Percentiles rank a stretch among this genome's conserved stretches.
Conservation (phyloP, 2,797 vertebrate genomes). For the Anguilla pacifica region DNA sequence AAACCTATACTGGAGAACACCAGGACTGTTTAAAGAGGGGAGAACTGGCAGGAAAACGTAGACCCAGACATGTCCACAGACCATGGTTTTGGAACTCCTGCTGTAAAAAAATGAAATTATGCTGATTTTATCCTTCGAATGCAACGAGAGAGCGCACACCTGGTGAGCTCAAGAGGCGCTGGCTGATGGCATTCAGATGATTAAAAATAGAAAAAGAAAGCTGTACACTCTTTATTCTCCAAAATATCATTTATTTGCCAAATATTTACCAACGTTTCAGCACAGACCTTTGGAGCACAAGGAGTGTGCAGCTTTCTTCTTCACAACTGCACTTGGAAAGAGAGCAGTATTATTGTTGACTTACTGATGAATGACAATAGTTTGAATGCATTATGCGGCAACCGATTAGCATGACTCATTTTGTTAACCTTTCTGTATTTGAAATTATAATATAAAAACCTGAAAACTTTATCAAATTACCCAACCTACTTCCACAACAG, state of each 20-base stretch:
- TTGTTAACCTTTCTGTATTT: background rate
- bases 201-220: too few relatives aligned
- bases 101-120: background rate
- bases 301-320: background rate
- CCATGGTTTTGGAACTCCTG: background rate
- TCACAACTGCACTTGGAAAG: background rate
- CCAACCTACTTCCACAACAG: background rate
- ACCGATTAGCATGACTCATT: background rate
- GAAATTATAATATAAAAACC: background rate
- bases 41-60: background rate
- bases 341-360: background rate
- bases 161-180: too few relatives aligned
- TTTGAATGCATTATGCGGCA: background rate
- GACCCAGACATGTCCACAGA: background rate
- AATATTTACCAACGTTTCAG: too few relatives aligned
- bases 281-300: too few relatives aligned
- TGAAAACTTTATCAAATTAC: background rate
- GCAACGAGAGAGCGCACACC: too few relatives aligned
- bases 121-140: background rate
- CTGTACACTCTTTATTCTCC: too few relatives aligned
- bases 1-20: background rate
- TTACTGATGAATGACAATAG: background rate
- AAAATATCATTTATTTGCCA: too few relatives aligned
- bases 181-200: too few relatives aligned
- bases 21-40: background rate